A percentile compares a stretch with the other conserved stretches of the same genome.
Conservation (phyloP, 1,140 invertebrate species). For the Bradynema listronoti region DNA sequence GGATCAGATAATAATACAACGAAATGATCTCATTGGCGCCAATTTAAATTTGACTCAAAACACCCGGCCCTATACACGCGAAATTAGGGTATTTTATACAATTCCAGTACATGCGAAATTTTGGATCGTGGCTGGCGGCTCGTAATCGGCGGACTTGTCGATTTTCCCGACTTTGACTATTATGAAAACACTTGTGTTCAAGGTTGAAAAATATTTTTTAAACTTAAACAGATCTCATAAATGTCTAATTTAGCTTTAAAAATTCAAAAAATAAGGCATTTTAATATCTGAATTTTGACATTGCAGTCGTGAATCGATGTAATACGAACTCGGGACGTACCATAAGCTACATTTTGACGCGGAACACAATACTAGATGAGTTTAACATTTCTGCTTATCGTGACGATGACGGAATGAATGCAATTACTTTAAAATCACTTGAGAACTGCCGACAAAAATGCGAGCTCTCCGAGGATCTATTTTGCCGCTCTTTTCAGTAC, state of each 20-base stretch:
- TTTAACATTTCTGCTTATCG: too few species aligned
- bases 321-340: too few species aligned
- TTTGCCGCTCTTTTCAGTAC: constrained; percentile 41
- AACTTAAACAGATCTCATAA: constrained; percentile 11
- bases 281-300: too few species aligned
- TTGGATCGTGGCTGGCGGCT: constrained; percentile 2
- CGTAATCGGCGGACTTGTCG: constrained; percentile 8
- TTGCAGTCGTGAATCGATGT: too few species aligned
- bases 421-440: too few species aligned
- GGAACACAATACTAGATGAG: too few species aligned
- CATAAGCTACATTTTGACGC: too few species aligned
- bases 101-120: constrained; percentile 7
- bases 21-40: constrained; percentile 4
- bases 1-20: background rate
- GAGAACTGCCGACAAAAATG: constrained; percentile 38
- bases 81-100: background rate
- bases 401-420: too few species aligned
- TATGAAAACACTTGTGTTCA: constrained; percentile 38
- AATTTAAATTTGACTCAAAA: background rate
- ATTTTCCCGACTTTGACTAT: constrained; percentile 20
- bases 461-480: constrained; percentile 27
- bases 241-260: constrained; percentile 14
- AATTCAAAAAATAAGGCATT: too few species aligned
- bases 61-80: background rate
- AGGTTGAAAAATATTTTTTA: constrained; percentile 19